Conservation (phyloP, 2,797 vertebrate genomes). For the Myotis planiceps region DNA sequence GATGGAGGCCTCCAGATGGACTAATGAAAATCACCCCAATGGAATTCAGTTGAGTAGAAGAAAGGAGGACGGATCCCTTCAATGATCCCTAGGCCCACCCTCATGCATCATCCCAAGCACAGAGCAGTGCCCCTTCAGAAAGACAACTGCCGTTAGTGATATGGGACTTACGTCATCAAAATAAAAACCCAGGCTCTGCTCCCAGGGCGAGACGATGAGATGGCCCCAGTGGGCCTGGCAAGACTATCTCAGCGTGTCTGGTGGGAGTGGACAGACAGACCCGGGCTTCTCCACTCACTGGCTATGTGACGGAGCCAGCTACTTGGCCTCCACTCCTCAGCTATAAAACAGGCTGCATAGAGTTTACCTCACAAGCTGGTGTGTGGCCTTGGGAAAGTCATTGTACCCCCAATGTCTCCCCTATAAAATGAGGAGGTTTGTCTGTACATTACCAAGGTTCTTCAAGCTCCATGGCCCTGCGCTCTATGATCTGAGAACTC, state of each 20-base stretch:
- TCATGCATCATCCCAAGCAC: constrained; percentile 47
- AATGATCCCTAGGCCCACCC: constrained; percentile 20
- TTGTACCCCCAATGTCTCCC: not conserved
- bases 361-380: not conserved
- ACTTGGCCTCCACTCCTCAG: not conserved
- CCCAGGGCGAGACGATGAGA: not conserved
- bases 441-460: not conserved
- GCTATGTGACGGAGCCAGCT: not conserved
- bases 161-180: constrained; percentile 14
- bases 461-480: not conserved
- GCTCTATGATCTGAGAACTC: not conserved
- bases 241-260: not conserved
- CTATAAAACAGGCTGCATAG: not conserved
- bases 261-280: not conserved
- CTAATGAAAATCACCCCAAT: constrained; percentile 52
- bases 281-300: not conserved
- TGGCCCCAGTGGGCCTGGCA: not conserved
- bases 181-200: not conserved
- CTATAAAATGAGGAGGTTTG: not conserved
- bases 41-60: constrained; percentile 63
- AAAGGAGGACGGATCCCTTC: constrained; percentile 34
- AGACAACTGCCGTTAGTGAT: constrained; percentile 25
- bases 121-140: not conserved
- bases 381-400: not conserved
- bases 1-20: constrained; percentile 53